Conservation (phyloP, 2,888 invertebrate genomes). For the Bembecia ichneumoniformis region DNA sequence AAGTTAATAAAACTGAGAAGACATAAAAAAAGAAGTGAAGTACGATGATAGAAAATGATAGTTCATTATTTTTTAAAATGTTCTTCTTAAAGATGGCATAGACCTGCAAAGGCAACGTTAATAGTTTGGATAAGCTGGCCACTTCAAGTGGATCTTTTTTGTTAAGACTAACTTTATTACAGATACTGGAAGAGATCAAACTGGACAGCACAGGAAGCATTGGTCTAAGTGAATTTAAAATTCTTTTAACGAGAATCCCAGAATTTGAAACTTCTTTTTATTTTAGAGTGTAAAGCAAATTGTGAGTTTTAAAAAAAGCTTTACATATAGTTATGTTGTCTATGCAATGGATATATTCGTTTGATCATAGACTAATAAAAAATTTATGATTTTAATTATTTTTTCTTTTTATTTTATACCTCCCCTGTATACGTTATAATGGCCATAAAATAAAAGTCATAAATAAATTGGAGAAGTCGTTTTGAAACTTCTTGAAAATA, state of each 20-base stretch:
- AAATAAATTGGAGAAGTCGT: too few species aligned
- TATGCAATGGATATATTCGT: conserved; percentile 7
- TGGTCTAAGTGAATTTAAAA: conserved; percentile 72
- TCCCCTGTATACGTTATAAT: too few species aligned
- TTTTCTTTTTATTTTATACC: neutral
- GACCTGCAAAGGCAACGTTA: too few species aligned
- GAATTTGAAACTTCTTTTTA: conserved; percentile 75
- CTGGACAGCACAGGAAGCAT: conserved; percentile 72
- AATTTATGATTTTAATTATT: neutral
- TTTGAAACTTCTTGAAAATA: too few species aligned
- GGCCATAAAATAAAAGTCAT: too few species aligned
- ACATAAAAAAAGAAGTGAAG: too few species aligned
- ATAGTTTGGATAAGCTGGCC: too few species aligned
- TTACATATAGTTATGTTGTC: neutral
- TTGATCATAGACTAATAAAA: neutral
- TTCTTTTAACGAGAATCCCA: conserved; percentile 73
- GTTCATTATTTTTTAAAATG: too few species aligned
- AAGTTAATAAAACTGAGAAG: too few species aligned
- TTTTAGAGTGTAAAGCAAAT: conserved; percentile 55
- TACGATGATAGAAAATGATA: too few species aligned
- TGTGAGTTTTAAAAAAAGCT: neutral
- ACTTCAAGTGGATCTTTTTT: too few species aligned
- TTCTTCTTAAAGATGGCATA: too few species aligned
- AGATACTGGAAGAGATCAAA: conserved; percentile 76
- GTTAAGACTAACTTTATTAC: conserved; percentile 19